Base-by-base conservation (phyloP, 1,140 invertebrate species). In the Andricus grossulariae region DNA sequence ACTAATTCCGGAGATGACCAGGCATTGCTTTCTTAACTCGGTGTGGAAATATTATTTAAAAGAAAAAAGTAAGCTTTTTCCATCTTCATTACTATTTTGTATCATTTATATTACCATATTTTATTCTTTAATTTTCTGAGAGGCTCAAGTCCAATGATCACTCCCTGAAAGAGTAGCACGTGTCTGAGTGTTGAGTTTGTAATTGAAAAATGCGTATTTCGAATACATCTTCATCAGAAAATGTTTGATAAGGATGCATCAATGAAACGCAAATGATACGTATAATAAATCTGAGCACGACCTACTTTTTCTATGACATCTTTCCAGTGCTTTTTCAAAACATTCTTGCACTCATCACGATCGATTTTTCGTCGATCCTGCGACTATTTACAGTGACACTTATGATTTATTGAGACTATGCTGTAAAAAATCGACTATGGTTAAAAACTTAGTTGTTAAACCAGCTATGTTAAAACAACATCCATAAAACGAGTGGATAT, bases 251-350 rank as follows among this genome's bases (percentile, higher is more conserved):
- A 82, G 74, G 66, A 78, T 72, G 73, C 71, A 77, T 50, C 18
- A 82, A 78, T 82, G 76, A 76, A 78, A 76, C 73, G 50, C 75
- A 79, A 80, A 54, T 77, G 18, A 60, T 52, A 78, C 74, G 72
- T 45, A 81, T 54, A 74, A 73, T 79, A 72, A 50, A 50, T 75
- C 72, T 72, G 70, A 80, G 77, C 55, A 76, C 49, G 51, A 21
- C 73, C 55, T 66, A 66, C 16, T 60, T 60, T 32, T 32, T 16
- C 57, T 66, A 66, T 12, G 32, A 25, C 25, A 66, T 32, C 57
- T 66, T 60, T 25, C 16, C 57, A 32, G 11, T 3, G 13, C 39
- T 66, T 66, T 32, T 66, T 54, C 15, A 66, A 66, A 66, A 66
- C 19, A 66, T 66, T 39, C 57, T 66, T 39, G 16, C 57, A 66